Evolutionary conservation across 2,113 vertebrate genomes (phyloP), one percentile per base, ranked within the genome.

Genomic region (Heterotis niloticus): DNA sequence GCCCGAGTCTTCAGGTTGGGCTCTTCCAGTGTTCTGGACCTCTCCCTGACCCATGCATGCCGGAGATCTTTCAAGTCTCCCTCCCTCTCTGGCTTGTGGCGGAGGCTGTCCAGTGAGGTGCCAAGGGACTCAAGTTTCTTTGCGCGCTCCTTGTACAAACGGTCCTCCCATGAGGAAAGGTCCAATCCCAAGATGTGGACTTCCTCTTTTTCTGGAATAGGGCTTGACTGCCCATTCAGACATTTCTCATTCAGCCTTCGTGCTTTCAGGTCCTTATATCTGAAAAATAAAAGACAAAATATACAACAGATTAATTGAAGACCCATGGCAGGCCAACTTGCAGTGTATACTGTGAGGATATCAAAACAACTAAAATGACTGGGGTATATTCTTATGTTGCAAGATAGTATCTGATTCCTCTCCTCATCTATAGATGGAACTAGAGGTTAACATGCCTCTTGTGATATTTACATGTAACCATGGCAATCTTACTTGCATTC

Each of bases 1-100:
- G 98, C 94, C 65, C 98, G 93, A 5, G 93, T 96, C 81, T 95
- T 98, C 84, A 95, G 96, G 83, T 93, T 91, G 70, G 94, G 92
- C 80, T 98, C 96, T 13, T 98, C 97, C 69, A 92, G 75, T 0
- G 93, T 93, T 75, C 93, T 93, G 51, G 91, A 87, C 82, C 93
- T 92, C 79, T 97, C 95, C 85, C 94, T 91, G 24, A 95, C 91
- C 18, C 87, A 71, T 62, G 20, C 52, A 16, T 67, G 28, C 20
- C 52, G 16, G 56, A 81, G 79, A 0, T 79, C 62, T 5, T 59
- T 82, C 79, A 87, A 87, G 26, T 84, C 86, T 4, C 86, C 83
- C 0, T 81, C 88, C 69, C 51, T 14, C 0, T 79, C 83, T 17
- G 12, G 10, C 26, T 29, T 54, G 26, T 29, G 69, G 11, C 78